Percentiles rank a stretch among this genome's conserved stretches.
Evolutionary conservation across 2,888 invertebrate species (phyloP).

Genomic region (Margaritifera margaritifera): DNA sequence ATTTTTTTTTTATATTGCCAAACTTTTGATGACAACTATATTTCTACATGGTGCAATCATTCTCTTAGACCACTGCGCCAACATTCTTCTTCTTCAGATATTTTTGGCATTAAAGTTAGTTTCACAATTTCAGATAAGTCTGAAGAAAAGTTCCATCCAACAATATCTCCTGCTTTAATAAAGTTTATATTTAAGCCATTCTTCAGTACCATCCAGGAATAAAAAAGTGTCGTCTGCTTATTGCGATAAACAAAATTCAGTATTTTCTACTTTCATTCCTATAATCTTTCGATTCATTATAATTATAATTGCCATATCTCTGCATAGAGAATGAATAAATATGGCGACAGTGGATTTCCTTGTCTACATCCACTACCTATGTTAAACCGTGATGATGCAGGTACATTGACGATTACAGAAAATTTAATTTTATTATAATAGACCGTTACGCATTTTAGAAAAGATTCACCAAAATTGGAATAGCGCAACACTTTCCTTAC

Average conservation of each 20-base stretch:
- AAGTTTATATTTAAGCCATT: slow-evolving; percentile 6
- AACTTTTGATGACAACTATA: too few relatives aligned
- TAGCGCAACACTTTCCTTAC: too few relatives aligned
- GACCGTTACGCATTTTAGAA: too few relatives aligned
- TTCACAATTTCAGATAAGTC: too few relatives aligned
- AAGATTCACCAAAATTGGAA: too few relatives aligned
- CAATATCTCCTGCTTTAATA: slow-evolving; percentile 4
- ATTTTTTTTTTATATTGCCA: too few relatives aligned
- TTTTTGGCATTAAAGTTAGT: too few relatives aligned
- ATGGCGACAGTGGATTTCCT: slow-evolving; percentile 9
- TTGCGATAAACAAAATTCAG: slow-evolving; percentile 6
- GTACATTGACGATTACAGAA: not conserved
- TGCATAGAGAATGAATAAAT: slow-evolving; percentile 8
- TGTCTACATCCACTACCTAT: slow-evolving; percentile 10
- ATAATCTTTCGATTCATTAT: slow-evolving; percentile 9
- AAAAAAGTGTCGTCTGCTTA: slow-evolving; percentile 16
- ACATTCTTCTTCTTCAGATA: too few relatives aligned
- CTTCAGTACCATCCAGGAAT: slow-evolving; percentile 11
- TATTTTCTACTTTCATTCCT: slow-evolving; percentile 4
- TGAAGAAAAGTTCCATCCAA: too few relatives aligned
- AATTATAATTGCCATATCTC: slow-evolving; percentile 12
- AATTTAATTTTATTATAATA: too few relatives aligned
- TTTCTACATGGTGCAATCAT: too few relatives aligned
- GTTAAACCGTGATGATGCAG: slow-evolving; percentile 3
- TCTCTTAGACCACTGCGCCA: too few relatives aligned